A percentile compares a stretch with the other conserved stretches of the same genome.
phyloP scores from a whole-genome alignment of 1,140 invertebrate genomes.

The Colletes gigas region DNA sequence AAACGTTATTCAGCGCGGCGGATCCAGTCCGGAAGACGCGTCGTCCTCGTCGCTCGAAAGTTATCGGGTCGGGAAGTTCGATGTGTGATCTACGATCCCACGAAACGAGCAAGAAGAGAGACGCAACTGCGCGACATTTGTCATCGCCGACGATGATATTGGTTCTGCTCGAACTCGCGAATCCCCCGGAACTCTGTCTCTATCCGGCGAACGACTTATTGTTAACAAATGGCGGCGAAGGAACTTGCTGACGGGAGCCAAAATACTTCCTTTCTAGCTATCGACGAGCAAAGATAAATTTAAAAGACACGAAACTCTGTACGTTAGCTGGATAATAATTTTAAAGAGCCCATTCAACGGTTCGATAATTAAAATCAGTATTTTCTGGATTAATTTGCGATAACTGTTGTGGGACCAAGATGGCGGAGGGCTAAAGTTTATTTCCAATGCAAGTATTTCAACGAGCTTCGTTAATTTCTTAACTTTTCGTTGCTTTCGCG shows the following conservation, averaged over 20 bases:
- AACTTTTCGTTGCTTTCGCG: too few relatives aligned
- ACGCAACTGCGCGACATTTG: constrained; percentile 47
- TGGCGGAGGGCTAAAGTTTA: too few relatives aligned
- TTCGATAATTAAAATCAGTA: too few relatives aligned
- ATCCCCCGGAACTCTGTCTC: neutral
- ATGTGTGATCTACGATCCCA: neutral
- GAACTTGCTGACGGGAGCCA: constrained; percentile 5
- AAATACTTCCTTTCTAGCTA: too few relatives aligned
- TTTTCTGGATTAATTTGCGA: too few relatives aligned
- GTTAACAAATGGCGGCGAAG: constrained; percentile 32
- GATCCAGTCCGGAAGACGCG: constrained; percentile 13
- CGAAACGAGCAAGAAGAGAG: neutral
- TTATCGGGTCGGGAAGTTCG: constrained; percentile 34
- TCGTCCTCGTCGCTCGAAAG: constrained; percentile 12
- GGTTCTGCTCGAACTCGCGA: constrained; percentile 41
- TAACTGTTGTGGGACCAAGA: too few relatives aligned
- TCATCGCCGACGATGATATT: constrained; percentile 49
- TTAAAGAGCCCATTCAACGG: too few relatives aligned
- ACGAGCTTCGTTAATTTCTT: too few relatives aligned
- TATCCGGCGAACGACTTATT: neutral
- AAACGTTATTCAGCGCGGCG: constrained; percentile 29
- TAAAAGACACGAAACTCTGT: too few relatives aligned
- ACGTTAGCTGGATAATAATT: too few relatives aligned
- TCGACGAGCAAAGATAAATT: too few relatives aligned
- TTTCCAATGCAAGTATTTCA: too few relatives aligned